These are phyloP conservation scores for Acanthoscelides obtectus DNA, from an alignment of 2,888 invertebrate genomes.

Conservation along the genomic window DNA sequence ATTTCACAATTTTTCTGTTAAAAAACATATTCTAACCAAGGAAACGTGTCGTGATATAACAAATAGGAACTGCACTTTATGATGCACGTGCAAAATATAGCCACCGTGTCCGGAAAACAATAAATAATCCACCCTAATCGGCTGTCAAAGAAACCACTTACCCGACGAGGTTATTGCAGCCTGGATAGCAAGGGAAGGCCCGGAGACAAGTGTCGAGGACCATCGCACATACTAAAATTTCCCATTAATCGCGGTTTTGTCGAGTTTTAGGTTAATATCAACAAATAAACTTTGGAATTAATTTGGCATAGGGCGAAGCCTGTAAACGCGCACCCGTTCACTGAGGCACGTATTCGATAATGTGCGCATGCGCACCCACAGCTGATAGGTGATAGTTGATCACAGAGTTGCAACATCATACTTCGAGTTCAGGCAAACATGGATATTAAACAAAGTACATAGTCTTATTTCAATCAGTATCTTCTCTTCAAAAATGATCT, in stretches of 20 bases:
- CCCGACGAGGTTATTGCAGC: conserved; percentile 39
- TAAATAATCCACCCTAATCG: conserved; percentile 35
- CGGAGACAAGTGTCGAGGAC: conserved; percentile 20
- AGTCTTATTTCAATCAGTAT: no score
- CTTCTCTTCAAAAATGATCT: no score
- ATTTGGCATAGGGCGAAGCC: conserved; percentile 35
- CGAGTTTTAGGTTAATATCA: conserved; percentile 44
- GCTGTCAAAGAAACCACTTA: conserved; percentile 38
- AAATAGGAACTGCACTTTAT: background rate
- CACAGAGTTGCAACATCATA: background rate
- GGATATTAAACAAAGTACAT: no score
- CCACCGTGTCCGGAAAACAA: conserved; percentile 8
- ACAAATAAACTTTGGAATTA: conserved; percentile 42
- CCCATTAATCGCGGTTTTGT: conserved; percentile 32
- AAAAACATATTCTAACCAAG: background rate
- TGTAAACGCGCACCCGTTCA: conserved; percentile 42
- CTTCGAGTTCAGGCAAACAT: no score
- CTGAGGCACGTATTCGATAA: conserved; percentile 17
- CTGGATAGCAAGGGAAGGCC: conserved; percentile 25
- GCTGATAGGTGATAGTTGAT: conserved; percentile 12
- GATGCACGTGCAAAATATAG: conserved; percentile 15
- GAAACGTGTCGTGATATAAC: background rate
- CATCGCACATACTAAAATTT: conserved; percentile 23
- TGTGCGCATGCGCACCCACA: conserved; percentile 25
- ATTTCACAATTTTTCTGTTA: background rate